Percentiles rank a stretch among this genome's conserved stretches.
Conservation (phyloP, 2,113 vertebrate genomes). For the Cebus imitator region DNA sequence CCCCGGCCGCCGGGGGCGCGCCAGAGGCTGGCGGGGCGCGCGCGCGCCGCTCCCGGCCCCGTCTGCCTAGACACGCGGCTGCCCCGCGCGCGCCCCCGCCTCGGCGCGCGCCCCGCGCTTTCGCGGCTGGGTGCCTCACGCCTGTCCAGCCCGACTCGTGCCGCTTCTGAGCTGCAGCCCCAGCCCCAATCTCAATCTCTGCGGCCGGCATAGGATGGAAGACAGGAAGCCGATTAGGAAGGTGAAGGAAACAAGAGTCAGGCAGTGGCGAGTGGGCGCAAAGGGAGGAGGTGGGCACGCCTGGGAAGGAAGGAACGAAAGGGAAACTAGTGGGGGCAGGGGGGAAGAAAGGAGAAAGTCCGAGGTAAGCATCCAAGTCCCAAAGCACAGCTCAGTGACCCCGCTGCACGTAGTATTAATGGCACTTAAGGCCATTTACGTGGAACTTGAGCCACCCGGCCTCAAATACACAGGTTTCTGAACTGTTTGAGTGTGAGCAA, state of each 20-base stretch:
- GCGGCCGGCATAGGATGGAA: not conserved
- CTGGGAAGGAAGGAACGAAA: not conserved
- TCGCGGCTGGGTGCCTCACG: not conserved
- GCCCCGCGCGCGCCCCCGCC: not conserved
- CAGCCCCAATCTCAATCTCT: not conserved
- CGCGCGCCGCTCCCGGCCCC: not conserved
- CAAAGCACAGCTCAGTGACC: constrained; percentile 44
- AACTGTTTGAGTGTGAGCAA: constrained; percentile 39
- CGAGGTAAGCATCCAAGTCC: constrained; percentile 43
- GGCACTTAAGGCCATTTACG: constrained; percentile 56
- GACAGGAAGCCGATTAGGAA: not conserved
- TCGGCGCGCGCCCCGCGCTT: constrained; percentile 30
- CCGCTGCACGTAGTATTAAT: constrained; percentile 8
- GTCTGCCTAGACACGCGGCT: not conserved
- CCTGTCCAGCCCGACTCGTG: not conserved
- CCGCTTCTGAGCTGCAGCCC: not conserved
- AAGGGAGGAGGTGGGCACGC: constrained; percentile 3
- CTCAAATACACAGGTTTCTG: constrained; percentile 49
- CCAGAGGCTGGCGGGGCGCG: constrained; percentile 48
- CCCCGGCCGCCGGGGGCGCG: constrained; percentile 79
- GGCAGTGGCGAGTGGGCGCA: not conserved
- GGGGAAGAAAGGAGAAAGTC: constrained; percentile 22
- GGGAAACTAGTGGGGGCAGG: not conserved
- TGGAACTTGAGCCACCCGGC: constrained; percentile 61
- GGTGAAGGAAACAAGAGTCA: not conserved